phyloP scores from a whole-genome alignment of 2,888 invertebrate genomes.

The Lacanobia oleracea region DNA sequence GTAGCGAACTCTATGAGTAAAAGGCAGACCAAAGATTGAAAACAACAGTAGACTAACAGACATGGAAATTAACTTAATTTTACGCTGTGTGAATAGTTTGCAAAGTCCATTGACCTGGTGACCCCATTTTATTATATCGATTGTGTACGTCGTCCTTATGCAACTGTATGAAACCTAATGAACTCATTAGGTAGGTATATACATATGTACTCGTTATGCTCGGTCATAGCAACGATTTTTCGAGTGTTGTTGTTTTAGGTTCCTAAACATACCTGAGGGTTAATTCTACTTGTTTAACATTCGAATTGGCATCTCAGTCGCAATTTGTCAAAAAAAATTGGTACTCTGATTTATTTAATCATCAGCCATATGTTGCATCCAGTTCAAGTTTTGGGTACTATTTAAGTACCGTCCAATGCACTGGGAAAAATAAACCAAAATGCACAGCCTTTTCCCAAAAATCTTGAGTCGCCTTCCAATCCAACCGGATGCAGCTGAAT shows the following conservation, averaged over 20 bases:
- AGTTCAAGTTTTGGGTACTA: neutral
- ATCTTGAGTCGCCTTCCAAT: too few species aligned
- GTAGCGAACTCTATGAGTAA: neutral
- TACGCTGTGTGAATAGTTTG: conserved; percentile 36
- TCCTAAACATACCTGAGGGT: neutral
- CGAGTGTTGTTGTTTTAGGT: neutral
- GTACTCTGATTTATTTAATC: too few species aligned
- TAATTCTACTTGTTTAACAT: too few species aligned
- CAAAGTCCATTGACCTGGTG: conserved; percentile 75
- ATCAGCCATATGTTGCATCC: neutral
- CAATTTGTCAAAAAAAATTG: too few species aligned
- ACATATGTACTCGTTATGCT: neutral
- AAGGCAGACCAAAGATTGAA: conserved; percentile 22
- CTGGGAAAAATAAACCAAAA: too few species aligned
- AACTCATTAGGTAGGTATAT: neutral
- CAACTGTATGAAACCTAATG: too few species aligned
- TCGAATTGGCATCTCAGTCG: too few species aligned
- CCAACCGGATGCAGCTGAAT: neutral
- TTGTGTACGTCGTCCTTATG: conserved; percentile 72
- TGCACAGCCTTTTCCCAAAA: too few species aligned
- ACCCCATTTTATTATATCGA: conserved; percentile 80
- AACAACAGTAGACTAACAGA: conserved; percentile 11
- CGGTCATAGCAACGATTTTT: neutral
- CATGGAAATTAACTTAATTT: conserved; percentile 33
- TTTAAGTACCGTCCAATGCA: neutral